Percentiles rank a stretch among this genome's conserved stretches.
Conservation (phyloP, 2,113 vertebrate species). For the Melanotaenia duboulayi region DNA sequence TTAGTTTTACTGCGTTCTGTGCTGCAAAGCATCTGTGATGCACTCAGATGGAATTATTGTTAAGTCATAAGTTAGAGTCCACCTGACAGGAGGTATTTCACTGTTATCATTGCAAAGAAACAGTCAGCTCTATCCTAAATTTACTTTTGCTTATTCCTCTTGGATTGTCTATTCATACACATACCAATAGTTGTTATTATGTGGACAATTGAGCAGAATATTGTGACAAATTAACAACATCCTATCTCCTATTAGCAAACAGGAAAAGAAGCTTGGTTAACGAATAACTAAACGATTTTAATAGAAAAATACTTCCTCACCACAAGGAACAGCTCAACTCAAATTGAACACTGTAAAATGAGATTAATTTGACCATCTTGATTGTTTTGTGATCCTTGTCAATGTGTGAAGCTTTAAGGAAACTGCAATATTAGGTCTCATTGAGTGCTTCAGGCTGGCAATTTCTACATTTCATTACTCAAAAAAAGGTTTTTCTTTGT, state of each 20-base stretch:
- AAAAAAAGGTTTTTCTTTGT: background rate
- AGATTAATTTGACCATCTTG: background rate
- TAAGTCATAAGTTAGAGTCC: background rate
- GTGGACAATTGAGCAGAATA: background rate
- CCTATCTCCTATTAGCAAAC: too few relatives aligned
- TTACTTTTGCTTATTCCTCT: background rate
- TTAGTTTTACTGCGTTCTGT: background rate
- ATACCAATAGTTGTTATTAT: background rate
- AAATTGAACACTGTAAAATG: background rate
- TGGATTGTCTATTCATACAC: background rate
- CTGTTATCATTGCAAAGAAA: background rate
- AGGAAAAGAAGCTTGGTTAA: too few relatives aligned
- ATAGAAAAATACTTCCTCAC: background rate
- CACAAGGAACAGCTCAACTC: background rate
- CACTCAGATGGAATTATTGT: background rate
- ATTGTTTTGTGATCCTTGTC: background rate
- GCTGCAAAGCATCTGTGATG: background rate
- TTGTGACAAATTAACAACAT: background rate
- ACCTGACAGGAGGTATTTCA: background rate
- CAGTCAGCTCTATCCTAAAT: background rate
- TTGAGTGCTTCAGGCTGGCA: background rate
- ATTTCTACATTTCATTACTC: too few relatives aligned
- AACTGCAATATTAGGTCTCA: background rate
- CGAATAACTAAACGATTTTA: too few relatives aligned
- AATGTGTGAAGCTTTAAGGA: background rate